phyloP scores from a whole-genome alignment of 2,113 vertebrate genomes.

The Elephas maximus region DNA sequence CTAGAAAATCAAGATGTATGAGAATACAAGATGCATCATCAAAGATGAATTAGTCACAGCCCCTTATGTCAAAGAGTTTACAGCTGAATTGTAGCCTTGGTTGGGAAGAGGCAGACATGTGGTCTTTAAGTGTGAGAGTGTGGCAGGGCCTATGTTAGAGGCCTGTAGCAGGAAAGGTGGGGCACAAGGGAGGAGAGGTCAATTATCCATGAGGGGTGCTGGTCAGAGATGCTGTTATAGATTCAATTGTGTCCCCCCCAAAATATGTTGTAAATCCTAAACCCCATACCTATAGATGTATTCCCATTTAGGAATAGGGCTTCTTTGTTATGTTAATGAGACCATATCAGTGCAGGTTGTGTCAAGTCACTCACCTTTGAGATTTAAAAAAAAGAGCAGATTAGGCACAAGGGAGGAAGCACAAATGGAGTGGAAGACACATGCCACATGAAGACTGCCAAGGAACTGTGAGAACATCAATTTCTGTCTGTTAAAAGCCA shows the following conservation, averaged over 20 bases:
- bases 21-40: background rate
- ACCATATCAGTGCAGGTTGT: too few species aligned
- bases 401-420: background rate
- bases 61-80: background rate
- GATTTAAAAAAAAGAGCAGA: too few species aligned
- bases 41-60: conserved; percentile 16
- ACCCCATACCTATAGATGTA: background rate
- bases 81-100: background rate
- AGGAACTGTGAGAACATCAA: too few species aligned
- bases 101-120: background rate
- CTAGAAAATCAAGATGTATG: conserved; percentile 29
- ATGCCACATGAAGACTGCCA: too few species aligned
- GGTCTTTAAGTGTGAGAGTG: background rate
- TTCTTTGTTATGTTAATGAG: background rate
- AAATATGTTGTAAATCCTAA: background rate
- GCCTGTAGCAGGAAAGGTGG: background rate
- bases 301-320: background rate
- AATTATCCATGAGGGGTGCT: background rate
- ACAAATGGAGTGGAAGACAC: too few species aligned
- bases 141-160: background rate
- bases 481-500: too few species aligned
- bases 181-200: background rate
- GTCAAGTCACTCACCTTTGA: too few species aligned
- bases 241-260: background rate
- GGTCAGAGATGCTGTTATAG: background rate